Evolutionary conservation across 2,797 vertebrate species (phyloP).

Genomic region (Agapornis canus): DNA sequence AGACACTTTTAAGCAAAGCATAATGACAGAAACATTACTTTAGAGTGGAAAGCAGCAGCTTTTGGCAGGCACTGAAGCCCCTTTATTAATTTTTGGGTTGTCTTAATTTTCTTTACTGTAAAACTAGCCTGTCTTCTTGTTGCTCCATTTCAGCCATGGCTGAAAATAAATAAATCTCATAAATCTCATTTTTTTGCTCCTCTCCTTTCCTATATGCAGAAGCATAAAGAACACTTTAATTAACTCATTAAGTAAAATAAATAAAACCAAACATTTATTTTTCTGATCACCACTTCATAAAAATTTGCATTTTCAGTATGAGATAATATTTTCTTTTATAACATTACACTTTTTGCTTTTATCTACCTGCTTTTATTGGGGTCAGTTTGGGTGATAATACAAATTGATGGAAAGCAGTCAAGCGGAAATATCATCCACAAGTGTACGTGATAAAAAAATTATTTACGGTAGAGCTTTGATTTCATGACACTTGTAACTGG

Average conservation of each 20-base stretch:
- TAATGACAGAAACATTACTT: neutral
- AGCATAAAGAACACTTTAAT: neutral
- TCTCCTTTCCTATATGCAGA: neutral
- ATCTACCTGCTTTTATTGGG: neutral
- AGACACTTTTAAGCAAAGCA: neutral
- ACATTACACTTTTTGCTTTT: neutral
- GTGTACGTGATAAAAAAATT: neutral
- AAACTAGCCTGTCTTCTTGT: neutral
- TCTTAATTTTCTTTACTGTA: neutral
- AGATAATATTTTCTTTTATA: neutral
- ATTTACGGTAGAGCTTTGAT: neutral
- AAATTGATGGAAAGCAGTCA: neutral
- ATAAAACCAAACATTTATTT: neutral
- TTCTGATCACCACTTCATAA: neutral
- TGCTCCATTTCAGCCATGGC: neutral
- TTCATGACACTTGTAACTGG: neutral
- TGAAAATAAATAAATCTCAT: no score
- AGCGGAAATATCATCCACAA: neutral
- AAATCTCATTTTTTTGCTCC: neutral
- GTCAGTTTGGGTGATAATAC: neutral
- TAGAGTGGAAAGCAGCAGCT: neutral
- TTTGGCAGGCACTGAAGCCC: neutral
- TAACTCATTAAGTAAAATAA: neutral
- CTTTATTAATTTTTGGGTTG: neutral
- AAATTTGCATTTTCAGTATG: neutral